Evolutionary conservation across 2,113 vertebrate species (phyloP), one percentile per base, ranked within the genome.

Genomic region (Oryzias javanicus): DNA sequence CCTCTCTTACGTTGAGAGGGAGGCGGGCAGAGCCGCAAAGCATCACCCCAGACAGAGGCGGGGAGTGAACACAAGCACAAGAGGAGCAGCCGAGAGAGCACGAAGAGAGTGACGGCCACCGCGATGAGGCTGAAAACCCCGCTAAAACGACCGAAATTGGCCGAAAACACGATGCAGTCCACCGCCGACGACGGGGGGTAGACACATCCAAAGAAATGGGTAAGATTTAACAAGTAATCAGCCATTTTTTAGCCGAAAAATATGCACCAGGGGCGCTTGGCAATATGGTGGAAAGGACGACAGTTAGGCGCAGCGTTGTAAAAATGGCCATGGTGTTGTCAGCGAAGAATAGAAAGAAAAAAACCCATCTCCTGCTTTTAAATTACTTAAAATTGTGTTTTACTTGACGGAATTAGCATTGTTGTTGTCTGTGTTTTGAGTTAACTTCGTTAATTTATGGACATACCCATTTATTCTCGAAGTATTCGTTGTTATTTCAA

Each of bases 271-370:
- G 45, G 49, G 51, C 49, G 76, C 50, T 19, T 41, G 81, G 79
- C 92, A 93, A 93, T 81, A 93, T 93, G 92, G 92, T 83, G 91
- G 92, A 84, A 73, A 78, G 75, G 69, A 87, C 82, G 89, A 90
- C 79, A 79, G 79, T 70, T 74, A 60, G 82, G 75, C 77, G 81
- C 83, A 81, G 86, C 76, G 80, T 76, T 87, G 84, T 86, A 75
- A 90, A 91, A 92, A 92, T 92, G 92, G 92, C 92, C 84, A 93
- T 90, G 88, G 83, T 78, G 79, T 59, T 83, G 81, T 71, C 54
- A 66, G 84, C 76, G 73, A 89, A 76, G 74, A 81, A 64, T 18
- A 59, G 70, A 61, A 66, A 64, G 17, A 59, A 70, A 61, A 67
- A 79, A 56, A 72, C 70, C 53, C 5, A 4, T 14, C 6, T 58